phyloP scores from a whole-genome alignment of 2,888 invertebrate species.

The Amaurobius ferox region DNA sequence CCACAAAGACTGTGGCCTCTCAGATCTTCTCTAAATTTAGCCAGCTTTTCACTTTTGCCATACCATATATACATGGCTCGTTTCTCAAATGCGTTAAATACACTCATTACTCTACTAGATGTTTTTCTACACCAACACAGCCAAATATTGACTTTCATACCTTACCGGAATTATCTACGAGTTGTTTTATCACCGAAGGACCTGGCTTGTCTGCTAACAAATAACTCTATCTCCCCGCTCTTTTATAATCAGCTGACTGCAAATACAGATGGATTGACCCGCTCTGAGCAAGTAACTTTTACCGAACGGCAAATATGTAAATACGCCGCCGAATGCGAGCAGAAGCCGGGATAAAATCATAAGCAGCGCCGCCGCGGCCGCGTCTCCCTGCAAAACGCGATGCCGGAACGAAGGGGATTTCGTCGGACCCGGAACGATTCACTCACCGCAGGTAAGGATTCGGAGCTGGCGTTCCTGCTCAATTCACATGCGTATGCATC shows the following conservation, averaged over 20 bases:
- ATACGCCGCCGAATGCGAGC: neutral
- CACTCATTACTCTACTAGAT: too few relatives aligned
- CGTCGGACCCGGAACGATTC: too few relatives aligned
- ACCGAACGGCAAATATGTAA: slow-evolving; percentile 65
- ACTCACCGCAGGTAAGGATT: neutral
- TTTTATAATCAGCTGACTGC: slow-evolving; percentile 61
- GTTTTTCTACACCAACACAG: too few relatives aligned
- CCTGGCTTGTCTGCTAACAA: slow-evolving; percentile 52
- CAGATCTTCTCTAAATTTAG: too few relatives aligned
- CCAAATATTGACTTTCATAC: slow-evolving; percentile 48
- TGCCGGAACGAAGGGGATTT: neutral
- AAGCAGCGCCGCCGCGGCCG: neutral
- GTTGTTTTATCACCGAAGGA: slow-evolving; percentile 63
- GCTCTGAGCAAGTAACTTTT: slow-evolving; percentile 63
- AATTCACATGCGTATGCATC: too few relatives aligned
- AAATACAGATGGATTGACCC: slow-evolving; percentile 54
- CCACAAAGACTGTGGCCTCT: too few relatives aligned
- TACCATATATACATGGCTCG: too few relatives aligned
- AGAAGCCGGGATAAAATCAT: neutral
- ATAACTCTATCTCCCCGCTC: slow-evolving; percentile 51
- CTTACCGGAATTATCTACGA: slow-evolving; percentile 55
- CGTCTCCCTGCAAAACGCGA: neutral
- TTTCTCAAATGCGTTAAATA: too few relatives aligned
- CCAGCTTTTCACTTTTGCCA: too few relatives aligned
- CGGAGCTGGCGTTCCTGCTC: neutral